These are phyloP conservation scores for Venturia canescens DNA, from an alignment of 1,140 invertebrate species.

Conservation along the genomic window DNA sequence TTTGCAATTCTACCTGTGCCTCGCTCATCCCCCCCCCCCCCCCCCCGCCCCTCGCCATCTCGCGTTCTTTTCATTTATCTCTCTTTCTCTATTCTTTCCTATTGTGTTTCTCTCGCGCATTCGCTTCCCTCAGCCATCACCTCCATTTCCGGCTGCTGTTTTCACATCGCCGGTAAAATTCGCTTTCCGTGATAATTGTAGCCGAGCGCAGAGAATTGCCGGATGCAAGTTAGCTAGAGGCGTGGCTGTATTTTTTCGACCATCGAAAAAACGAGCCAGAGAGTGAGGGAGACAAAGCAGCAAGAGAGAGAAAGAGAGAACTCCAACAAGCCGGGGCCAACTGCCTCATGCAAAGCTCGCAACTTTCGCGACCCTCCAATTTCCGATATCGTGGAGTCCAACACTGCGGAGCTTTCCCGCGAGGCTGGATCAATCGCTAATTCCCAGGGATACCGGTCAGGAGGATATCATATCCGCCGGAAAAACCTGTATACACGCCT, in stretches of 20 bases:
- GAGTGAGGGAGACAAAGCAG: background rate
- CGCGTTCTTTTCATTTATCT: background rate
- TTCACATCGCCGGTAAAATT: conserved; percentile 25
- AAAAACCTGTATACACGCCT: conserved; percentile 44
- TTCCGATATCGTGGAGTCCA: conserved; percentile 46
- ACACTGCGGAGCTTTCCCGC: conserved; percentile 24
- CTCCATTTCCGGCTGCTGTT: conserved; percentile 25
- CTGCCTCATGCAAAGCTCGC: conserved; percentile 14
- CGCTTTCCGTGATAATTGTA: conserved; percentile 14
- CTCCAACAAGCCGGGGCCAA: conserved; percentile 8
- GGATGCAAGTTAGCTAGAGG: background rate
- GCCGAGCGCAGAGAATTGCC: background rate
- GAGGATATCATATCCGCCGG: conserved; percentile 32
- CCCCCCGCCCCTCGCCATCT: background rate
- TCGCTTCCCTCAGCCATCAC: conserved; percentile 10
- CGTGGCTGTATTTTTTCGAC: background rate
- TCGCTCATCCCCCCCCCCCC: background rate
- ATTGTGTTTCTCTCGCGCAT: background rate
- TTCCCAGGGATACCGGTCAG: conserved; percentile 41
- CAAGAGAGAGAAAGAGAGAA: background rate
- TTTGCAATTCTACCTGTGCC: conserved; percentile 29
- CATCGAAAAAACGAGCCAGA: background rate
- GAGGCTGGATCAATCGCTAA: conserved; percentile 36
- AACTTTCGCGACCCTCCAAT: conserved; percentile 46
- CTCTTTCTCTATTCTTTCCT: background rate